Evolutionary conservation across 2,113 vertebrate species (phyloP), one percentile per base, ranked within the genome.

Genomic region (Chionomys nivalis): DNA sequence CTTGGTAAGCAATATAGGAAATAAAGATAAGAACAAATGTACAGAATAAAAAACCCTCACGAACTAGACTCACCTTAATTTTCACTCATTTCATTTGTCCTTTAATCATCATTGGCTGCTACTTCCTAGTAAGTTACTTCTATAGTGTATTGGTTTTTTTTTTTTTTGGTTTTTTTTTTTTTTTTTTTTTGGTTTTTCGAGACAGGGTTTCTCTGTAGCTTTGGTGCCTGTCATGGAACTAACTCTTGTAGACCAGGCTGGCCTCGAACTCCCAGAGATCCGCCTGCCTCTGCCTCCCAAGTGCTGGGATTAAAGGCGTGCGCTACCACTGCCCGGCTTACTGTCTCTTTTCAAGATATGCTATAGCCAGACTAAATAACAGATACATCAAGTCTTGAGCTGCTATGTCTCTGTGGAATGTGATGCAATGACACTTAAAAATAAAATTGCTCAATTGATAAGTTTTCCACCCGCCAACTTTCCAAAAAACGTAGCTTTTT

Each of bases 371-470:
- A n/a, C 42, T 36, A 90, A 52, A 87, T 75, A 92, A 93, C 31
- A 33, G 52, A 89, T 90, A 87, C 79, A n/a, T 8, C 26, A 24
- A 82, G 33, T 81, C 55, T 87, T 87, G 39, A 82, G 66, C 23
- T 79, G 8, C 21, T 33, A 44, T 70, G 8, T 88, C 11, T 93
- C 28, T 93, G 17, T 52, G 75, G 93, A 72, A 76, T 82, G 1
- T 17, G 16, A 61, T 78, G 0, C 39, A 44, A 89, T 82, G n/a
- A 55, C 14, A 33, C 11, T 68, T 61, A 4, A 58, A 36, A 52
- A 61, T 85, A 68, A 85, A 76, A 88, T 19, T 87, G 5, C 88
- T 93, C 90, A 79, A 79, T 68, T 61, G 89, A 49, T 85, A 49
- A 83, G 31, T 82, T 31, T 3, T 85, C 63, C 39, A 10, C 16